These are phyloP conservation scores for Emmelina monodactyla DNA, from an alignment of 2,888 invertebrate genomes.

Conservation along the genomic window DNA sequence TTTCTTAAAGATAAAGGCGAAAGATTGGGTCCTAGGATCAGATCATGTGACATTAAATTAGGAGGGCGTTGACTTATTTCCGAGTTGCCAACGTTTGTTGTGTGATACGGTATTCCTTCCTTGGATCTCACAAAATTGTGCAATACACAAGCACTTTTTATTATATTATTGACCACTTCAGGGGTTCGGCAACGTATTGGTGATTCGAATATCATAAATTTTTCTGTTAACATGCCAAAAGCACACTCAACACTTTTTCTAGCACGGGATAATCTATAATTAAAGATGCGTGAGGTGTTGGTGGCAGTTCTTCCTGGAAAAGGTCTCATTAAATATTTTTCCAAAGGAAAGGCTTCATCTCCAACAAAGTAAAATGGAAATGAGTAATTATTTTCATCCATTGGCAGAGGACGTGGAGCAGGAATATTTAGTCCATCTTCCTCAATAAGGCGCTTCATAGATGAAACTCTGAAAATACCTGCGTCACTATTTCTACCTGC, in stretches of 20 bases:
- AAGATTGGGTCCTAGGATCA: too few species aligned
- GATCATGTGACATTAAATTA: too few species aligned
- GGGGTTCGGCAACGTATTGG: conserved; percentile 7
- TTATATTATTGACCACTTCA: conserved; percentile 7
- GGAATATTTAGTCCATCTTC: background rate
- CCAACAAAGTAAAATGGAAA: conserved; percentile 11
- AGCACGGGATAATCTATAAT: conserved; percentile 9
- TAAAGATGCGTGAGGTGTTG: conserved; percentile 7
- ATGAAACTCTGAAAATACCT: too few species aligned
- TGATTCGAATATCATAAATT: conserved; percentile 10
- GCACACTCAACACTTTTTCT: conserved; percentile 13
- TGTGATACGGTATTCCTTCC: too few species aligned
- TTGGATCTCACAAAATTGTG: conserved; percentile 10
- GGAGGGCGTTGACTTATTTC: too few species aligned
- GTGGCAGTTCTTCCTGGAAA: conserved; percentile 7
- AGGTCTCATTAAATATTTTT: conserved; percentile 13
- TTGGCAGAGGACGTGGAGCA: background rate
- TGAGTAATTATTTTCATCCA: conserved; percentile 1
- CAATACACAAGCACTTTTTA: conserved; percentile 9
- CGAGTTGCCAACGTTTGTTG: too few species aligned
- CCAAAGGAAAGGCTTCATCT: conserved; percentile 14
- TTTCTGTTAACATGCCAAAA: conserved; percentile 11
- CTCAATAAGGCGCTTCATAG: too few species aligned
- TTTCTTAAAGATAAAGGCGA: too few species aligned
- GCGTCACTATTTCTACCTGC: conserved; percentile 13